Percentiles rank a stretch among this genome's conserved stretches.
phyloP scores from a whole-genome alignment of 2,888 invertebrate genomes.

The Aspidapion aeneum region DNA sequence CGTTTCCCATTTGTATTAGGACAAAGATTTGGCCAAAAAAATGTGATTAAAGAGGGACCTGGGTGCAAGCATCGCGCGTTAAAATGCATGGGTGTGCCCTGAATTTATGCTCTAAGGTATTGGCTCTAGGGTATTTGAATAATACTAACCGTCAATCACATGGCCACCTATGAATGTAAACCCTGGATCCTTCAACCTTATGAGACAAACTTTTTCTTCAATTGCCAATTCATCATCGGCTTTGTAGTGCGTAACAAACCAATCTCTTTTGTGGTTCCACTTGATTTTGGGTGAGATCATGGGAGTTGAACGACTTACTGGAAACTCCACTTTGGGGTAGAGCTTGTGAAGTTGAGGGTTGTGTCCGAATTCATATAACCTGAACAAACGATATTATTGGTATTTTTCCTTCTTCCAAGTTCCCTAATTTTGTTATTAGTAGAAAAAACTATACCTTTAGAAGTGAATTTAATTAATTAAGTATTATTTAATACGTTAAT shows the following conservation, averaged over 20 bases:
- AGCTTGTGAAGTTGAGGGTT: conserved; percentile 71
- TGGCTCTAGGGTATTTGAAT: too few relatives aligned
- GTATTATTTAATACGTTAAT: too few relatives aligned
- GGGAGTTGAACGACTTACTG: conserved; percentile 64
- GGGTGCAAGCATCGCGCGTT: neutral
- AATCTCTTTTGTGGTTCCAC: conserved; percentile 83
- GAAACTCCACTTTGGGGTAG: conserved; percentile 72
- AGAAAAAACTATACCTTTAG: too few relatives aligned
- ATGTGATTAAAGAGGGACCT: neutral
- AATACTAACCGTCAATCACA: conserved; percentile 62
- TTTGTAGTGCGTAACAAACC: conserved; percentile 57
- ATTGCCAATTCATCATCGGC: conserved; percentile 53
- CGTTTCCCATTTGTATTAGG: too few relatives aligned
- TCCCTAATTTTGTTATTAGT: too few relatives aligned
- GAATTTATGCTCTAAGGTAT: too few relatives aligned
- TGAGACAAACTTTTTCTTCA: conserved; percentile 10
- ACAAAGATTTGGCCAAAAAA: neutral
- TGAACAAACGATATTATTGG: too few relatives aligned
- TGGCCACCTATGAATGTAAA: conserved; percentile 75
- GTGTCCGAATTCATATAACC: conserved; percentile 73
- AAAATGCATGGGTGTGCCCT: too few relatives aligned
- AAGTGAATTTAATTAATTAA: neutral
- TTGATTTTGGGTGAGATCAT: conserved; percentile 67
- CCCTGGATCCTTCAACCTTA: conserved; percentile 45
- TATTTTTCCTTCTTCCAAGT: too few relatives aligned